A percentile compares a stretch with the other conserved stretches of the same genome.
phyloP scores from a whole-genome alignment of 2,797 vertebrate genomes.

The Anniella stebbinsi region DNA sequence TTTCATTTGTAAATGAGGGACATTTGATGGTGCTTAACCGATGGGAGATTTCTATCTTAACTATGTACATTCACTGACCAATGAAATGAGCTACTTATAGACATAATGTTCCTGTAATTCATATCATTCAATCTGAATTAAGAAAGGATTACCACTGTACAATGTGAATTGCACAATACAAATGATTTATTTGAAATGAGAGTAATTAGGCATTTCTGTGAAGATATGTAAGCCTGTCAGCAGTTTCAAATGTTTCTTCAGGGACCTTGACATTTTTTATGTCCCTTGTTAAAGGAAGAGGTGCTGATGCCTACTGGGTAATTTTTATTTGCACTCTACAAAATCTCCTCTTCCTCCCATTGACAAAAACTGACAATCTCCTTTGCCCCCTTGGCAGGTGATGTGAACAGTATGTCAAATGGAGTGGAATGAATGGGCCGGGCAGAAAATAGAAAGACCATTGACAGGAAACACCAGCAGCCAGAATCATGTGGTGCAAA shows the following conservation, averaged over 20 bases:
- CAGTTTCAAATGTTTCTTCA: conserved; percentile 23
- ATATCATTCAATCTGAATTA: conserved; percentile 41
- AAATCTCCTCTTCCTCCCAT: neutral
- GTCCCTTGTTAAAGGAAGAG: conserved; percentile 6
- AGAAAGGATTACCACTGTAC: conserved; percentile 47
- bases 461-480: neutral
- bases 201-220: conserved; percentile 41
- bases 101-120: conserved; percentile 42
- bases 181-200: conserved; percentile 54
- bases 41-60: conserved; percentile 40
- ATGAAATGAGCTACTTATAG: conserved; percentile 38
- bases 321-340: neutral
- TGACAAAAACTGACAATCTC: conserved; percentile 12
- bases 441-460: conserved; percentile 38
- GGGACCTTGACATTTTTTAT: neutral
- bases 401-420: conserved; percentile 15
- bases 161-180: conserved; percentile 49
- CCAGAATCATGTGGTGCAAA: neutral
- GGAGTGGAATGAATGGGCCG: neutral
- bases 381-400: conserved; percentile 19
- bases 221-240: conserved; percentile 17
- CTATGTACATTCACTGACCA: conserved; percentile 39
- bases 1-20: conserved; percentile 32
- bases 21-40: neutral
- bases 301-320: neutral